Percentiles rank a stretch among this genome's conserved stretches.
phyloP scores from a whole-genome alignment of 2,888 invertebrate species.

The Dolichomitus sp. region DNA sequence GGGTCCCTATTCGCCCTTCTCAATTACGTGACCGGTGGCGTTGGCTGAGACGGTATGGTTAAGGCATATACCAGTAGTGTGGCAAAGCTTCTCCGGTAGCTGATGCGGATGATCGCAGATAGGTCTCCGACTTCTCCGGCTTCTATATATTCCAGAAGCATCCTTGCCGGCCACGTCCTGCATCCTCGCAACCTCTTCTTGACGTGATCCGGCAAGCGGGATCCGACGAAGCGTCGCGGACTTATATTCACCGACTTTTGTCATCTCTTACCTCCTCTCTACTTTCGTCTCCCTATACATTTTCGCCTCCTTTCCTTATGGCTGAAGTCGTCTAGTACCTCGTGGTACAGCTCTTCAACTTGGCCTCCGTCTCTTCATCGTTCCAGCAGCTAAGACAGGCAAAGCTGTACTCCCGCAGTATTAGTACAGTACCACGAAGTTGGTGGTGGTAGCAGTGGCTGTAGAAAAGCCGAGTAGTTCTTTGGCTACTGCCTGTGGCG shows the following conservation, averaged over 20 bases:
- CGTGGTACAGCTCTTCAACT: constrained; percentile 22
- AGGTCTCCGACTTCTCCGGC: constrained; percentile 40
- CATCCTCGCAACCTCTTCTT: constrained; percentile 38
- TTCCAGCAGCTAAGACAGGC: constrained; percentile 19
- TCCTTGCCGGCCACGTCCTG: constrained; percentile 10
- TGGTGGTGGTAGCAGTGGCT: constrained; percentile 59
- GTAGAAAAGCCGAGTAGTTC: constrained; percentile 83
- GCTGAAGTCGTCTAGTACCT: constrained; percentile 11
- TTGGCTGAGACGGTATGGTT: constrained; percentile 6
- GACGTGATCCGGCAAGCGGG: constrained; percentile 43
- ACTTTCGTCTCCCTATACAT: not conserved
- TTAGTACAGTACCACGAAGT: constrained; percentile 49
- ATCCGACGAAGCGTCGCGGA: constrained; percentile 50
- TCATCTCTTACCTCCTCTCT: constrained; percentile 35
- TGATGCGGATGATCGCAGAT: constrained; percentile 55
- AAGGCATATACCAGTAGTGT: constrained; percentile 4
- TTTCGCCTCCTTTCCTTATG: constrained; percentile 72
- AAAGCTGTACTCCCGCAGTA: constrained; percentile 32
- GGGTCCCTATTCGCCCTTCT: constrained; percentile 53
- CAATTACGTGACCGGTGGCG: constrained; percentile 61
- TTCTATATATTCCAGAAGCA: constrained; percentile 27
- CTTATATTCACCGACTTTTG: constrained; percentile 41
- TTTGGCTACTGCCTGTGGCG: constrained; percentile 76
- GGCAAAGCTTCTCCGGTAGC: constrained; percentile 47
- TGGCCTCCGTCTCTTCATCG: constrained; percentile 33